Evolutionary conservation across 2,113 vertebrate species (phyloP).

Genomic region (Lycaon pictus): DNA sequence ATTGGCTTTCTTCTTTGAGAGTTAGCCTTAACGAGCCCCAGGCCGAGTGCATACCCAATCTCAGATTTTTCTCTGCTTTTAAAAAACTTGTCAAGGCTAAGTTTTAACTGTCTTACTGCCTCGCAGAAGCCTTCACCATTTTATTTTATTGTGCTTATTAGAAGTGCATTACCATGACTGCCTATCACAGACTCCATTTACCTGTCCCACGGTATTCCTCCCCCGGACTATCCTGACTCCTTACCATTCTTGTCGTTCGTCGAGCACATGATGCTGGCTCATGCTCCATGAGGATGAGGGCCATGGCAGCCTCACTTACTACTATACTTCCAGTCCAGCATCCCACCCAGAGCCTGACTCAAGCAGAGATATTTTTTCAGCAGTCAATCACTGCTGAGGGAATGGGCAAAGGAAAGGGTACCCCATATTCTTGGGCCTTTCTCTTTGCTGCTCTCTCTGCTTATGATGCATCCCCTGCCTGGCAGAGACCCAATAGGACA

Average conservation of each 20-base stretch:
- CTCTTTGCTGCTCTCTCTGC: neutral
- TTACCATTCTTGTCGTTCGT: neutral
- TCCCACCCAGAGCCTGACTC: neutral
- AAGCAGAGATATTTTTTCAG: too few species aligned
- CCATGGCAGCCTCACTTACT: neutral
- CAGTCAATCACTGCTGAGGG: neutral
- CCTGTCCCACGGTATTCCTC: neutral
- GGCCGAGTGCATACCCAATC: neutral
- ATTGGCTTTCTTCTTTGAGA: neutral
- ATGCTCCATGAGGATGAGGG: neutral
- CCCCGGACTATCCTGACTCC: neutral
- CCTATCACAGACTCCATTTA: neutral
- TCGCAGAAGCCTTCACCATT: neutral
- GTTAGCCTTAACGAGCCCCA: neutral
- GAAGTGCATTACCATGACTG: neutral
- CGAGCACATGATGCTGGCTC: neutral
- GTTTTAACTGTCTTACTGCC: neutral
- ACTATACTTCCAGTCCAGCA: neutral
- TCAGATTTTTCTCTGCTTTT: neutral
- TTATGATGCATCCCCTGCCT: neutral
- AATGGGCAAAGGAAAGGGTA: neutral
- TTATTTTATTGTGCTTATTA: neutral
- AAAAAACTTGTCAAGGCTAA: neutral
- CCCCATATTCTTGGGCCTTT: too few species aligned
- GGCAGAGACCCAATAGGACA: neutral